Evolutionary conservation across 2,888 invertebrate genomes (phyloP), one percentile per base, ranked within the genome.

Genomic region (Tholera decimalis): DNA sequence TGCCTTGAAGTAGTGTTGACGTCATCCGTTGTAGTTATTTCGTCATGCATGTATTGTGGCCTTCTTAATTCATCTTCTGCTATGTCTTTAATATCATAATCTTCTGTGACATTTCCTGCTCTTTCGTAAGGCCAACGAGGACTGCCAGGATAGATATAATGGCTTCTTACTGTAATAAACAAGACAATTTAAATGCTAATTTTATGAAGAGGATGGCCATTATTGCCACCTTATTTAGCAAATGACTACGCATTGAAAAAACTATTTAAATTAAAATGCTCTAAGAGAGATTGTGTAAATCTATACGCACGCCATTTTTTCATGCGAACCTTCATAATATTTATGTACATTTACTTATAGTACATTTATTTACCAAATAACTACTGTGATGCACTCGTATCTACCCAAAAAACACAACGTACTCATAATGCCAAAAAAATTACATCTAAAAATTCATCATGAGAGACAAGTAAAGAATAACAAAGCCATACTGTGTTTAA

Each of bases 401-500:
- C n/a, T n/a, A n/a, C n/a, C n/a, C n/a, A n/a, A n/a, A n/a, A n/a
- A n/a, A 13, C 24, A n/a, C 11, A 28, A 0, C 1, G 9, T 18
- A 26, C 28, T 47, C 18, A 6, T 7, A 47, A 1, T 18, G 18
- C 13, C 22, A 33, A 13, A 24, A 5, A 22, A 51, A 53, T n/a
- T 7, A 1, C 11, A 33, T 9, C 20, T 1, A n/a, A n/a, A n/a
- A 7, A 20, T n/a, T n/a, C n/a, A n/a, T n/a, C n/a, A n/a, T n/a
- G n/a, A n/a, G n/a, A 18, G 13, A 30, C 22, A 46, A 35, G 7
- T 28, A 18, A n/a, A 37, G 1, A 18, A 22, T 35, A 46, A 20
- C 13, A 41, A 30, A 54, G 13, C 22, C 56, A 37, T 79, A 87
- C 87, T 60, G 30, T 82, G 78, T 81, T 63, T 82, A 22, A 72